These are phyloP conservation scores for Muscicapa adusta DNA, from an alignment of 2,113 vertebrate species.

Conservation along the genomic window DNA sequence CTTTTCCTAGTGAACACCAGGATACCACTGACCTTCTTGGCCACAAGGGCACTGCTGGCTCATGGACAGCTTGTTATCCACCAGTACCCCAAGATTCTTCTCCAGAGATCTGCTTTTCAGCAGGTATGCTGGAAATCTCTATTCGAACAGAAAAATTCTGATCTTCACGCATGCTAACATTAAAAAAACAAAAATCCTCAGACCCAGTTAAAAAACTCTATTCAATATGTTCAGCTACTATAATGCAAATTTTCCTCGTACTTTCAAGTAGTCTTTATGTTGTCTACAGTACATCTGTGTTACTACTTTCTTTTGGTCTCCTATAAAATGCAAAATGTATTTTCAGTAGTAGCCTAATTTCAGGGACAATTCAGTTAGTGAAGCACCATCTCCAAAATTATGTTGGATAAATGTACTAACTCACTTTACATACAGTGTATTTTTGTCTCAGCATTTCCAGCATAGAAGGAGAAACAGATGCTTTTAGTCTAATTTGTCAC, in stretches of 20 bases:
- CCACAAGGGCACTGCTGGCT: not conserved
- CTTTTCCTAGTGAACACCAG: not conserved
- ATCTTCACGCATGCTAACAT: not conserved
- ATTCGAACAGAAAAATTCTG: not conserved
- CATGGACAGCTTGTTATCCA: not conserved
- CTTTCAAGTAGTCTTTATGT: not conserved
- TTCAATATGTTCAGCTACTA: not conserved
- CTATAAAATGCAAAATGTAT: not conserved
- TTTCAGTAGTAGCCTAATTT: conserved; percentile 2
- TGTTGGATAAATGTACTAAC: not conserved
- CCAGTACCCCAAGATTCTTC: not conserved
- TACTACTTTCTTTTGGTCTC: not conserved
- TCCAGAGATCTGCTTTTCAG: not conserved
- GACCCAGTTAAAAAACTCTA: not conserved
- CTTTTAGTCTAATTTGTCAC: conserved; percentile 43
- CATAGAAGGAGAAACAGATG: conserved; percentile 39
- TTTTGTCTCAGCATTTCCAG: conserved; percentile 20
- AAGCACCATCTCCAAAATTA: not conserved
- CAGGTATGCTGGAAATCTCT: not conserved
- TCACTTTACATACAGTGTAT: not conserved
- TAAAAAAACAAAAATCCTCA: not conserved
- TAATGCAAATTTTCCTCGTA: not conserved
- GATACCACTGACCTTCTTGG: not conserved
- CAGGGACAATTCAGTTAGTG: not conserved
- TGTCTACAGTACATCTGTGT: not conserved